These are phyloP conservation scores for Schizopygopsis malacanthus DNA, from an alignment of 2,797 vertebrate species.

Conservation along the genomic window DNA sequence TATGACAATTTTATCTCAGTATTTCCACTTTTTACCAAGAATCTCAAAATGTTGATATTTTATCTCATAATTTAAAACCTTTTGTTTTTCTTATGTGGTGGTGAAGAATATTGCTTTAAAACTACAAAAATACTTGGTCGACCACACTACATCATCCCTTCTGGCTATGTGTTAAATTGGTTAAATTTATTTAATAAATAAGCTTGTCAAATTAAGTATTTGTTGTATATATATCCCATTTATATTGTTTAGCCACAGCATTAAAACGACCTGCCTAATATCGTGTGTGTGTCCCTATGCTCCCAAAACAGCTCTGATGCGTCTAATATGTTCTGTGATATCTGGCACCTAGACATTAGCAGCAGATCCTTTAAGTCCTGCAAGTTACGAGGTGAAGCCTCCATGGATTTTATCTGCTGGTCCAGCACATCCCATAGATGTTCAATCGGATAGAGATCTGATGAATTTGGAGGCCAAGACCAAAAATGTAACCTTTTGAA, in stretches of 20 bases:
- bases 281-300: background rate
- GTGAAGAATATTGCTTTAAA: background rate
- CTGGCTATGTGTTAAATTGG: background rate
- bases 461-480: background rate
- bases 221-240: constrained; percentile 1
- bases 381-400: background rate
- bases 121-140: background rate
- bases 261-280: background rate
- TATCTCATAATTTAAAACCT: background rate
- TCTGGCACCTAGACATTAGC: background rate
- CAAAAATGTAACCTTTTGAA: background rate
- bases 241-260: background rate
- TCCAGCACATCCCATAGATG: background rate
- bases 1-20: background rate
- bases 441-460: background rate
- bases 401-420: background rate
- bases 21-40: background rate
- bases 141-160: background rate
- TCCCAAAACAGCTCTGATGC: background rate
- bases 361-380: background rate
- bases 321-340: background rate
- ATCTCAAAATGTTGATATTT: background rate
- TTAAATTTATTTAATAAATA: background rate
- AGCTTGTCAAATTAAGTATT: background rate
- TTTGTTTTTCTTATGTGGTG: background rate